Evolutionary conservation across 2,797 vertebrate species (phyloP).

Genomic region (Holocentrus rufus): DNA sequence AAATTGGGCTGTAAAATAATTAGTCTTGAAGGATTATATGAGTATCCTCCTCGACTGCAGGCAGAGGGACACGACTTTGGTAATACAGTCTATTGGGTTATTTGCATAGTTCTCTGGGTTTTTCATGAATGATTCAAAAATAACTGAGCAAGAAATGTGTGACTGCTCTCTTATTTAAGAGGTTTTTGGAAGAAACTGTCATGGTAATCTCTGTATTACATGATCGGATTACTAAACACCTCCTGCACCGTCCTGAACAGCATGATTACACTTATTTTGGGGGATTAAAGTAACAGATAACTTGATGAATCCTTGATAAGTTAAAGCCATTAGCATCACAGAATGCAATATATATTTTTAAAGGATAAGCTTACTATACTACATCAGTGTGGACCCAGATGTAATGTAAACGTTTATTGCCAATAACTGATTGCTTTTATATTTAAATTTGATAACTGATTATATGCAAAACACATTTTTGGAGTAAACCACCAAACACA

Average conservation of each 20-base stretch:
- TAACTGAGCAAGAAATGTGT: not conserved
- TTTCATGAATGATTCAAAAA: not conserved
- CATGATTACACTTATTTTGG: not conserved
- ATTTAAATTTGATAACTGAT: no score
- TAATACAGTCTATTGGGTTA: not conserved
- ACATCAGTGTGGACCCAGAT: not conserved
- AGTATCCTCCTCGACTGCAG: constrained; percentile 29
- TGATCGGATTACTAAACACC: constrained; percentile 4
- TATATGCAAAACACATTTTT: not conserved
- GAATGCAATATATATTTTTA: no score
- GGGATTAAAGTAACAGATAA: no score
- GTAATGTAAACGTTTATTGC: not conserved
- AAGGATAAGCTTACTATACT: no score
- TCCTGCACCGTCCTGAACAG: not conserved
- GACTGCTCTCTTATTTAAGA: no score
- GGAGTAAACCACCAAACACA: not conserved
- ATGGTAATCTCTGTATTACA: not conserved
- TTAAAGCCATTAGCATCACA: not conserved
- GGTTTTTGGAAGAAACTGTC: not conserved
- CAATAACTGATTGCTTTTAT: not conserved
- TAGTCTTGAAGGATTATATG: constrained; percentile 36
- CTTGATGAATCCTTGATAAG: not conserved
- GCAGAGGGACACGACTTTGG: not conserved
- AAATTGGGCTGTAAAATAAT: constrained; percentile 64
- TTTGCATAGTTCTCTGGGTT: constrained; percentile 5